Percentiles rank a stretch among this genome's conserved stretches.
phyloP scores from a whole-genome alignment of 2,113 vertebrate species.

The Lagopus leucura region DNA sequence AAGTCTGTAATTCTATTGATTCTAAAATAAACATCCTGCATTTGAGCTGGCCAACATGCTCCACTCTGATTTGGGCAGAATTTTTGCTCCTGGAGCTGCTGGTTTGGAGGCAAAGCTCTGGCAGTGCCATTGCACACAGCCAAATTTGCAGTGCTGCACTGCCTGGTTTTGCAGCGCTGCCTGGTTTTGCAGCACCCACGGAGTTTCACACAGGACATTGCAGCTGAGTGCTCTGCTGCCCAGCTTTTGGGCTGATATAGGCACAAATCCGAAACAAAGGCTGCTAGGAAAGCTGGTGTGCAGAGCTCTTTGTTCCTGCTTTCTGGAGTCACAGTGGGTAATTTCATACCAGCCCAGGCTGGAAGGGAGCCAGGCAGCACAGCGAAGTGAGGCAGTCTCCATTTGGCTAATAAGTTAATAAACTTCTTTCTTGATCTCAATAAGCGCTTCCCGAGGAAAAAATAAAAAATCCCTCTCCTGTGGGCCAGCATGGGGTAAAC shows the following conservation, averaged over 20 bases:
- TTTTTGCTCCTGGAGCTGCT: neutral
- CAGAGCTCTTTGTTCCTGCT: neutral
- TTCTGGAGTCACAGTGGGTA: neutral
- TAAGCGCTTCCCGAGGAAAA: neutral
- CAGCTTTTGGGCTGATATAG: neutral
- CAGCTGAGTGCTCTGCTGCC: neutral
- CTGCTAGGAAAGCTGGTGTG: neutral
- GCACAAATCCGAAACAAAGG: neutral
- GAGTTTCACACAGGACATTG: accelerated
- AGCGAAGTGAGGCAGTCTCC: neutral
- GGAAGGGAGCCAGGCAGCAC: neutral
- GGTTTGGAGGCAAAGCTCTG: neutral
- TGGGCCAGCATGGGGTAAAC: neutral
- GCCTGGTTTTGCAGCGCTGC: neutral
- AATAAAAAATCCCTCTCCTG: neutral
- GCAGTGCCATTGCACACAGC: neutral
- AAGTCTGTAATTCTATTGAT: no score
- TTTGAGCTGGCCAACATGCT: accelerated
- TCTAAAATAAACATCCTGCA: neutral
- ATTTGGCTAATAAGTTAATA: neutral
- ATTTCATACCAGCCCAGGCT: constrained; percentile 8
- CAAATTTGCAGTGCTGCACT: neutral
- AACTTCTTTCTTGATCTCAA: neutral
- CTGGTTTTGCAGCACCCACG: accelerated
- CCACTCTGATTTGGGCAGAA: neutral